Percentiles rank a stretch among this genome's conserved stretches.
Conservation (phyloP, 1,140 invertebrate species). For the Drosophila sucinea region DNA sequence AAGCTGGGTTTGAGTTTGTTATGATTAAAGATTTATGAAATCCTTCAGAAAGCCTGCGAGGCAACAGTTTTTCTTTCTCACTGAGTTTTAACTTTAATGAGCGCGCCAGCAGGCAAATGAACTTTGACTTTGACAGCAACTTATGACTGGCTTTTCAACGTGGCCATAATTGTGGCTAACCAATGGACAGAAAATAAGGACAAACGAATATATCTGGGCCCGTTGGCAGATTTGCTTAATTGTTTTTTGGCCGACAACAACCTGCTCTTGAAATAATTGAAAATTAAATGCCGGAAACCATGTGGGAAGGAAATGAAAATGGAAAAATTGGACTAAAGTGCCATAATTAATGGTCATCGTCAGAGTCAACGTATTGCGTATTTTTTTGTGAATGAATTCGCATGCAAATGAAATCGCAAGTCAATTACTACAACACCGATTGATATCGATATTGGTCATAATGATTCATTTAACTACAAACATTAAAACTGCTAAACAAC, state of each 20-base stretch:
- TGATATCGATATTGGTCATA: constrained; percentile 8
- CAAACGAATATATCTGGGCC: constrained; percentile 12
- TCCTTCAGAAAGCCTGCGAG: not conserved
- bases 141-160: constrained; percentile 2
- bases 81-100: constrained; percentile 27
- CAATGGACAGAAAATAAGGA: constrained; percentile 1
- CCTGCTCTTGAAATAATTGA: constrained; percentile 39
- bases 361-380: constrained; percentile 23
- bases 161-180: constrained; percentile 20
- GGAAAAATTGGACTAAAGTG: constrained; percentile 48
- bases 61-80: not conserved
- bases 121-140: constrained; percentile 1
- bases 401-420: constrained; percentile 32
- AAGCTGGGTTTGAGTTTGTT: constrained; percentile 5
- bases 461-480: constrained; percentile 37
- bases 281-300: constrained; percentile 47
- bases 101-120: constrained; percentile 2
- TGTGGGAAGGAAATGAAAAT: not conserved
- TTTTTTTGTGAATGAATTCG: constrained; percentile 57
- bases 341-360: constrained; percentile 46
- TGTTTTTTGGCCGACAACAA: constrained; percentile 28
- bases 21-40: constrained; percentile 6
- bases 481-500: constrained; percentile 38
- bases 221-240: constrained; percentile 51
- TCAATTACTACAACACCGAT: constrained; percentile 18